These are phyloP conservation scores for Quadroppia sp. DNA, from an alignment of 2,888 invertebrate genomes.

Conservation along the genomic window DNA sequence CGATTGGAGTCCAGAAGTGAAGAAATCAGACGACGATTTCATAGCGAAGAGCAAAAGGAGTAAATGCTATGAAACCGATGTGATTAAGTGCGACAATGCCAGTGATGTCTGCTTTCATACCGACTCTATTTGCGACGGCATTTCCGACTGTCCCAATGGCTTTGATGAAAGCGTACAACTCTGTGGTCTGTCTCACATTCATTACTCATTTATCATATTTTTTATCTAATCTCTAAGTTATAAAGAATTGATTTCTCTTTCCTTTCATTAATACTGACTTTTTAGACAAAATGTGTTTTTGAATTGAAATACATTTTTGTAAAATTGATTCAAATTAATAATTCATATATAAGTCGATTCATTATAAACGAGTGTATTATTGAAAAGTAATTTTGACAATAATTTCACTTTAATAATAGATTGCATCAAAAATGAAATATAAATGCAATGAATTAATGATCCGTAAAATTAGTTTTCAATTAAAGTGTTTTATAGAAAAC, in stretches of 20 bases:
- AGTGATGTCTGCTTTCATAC: conserved; percentile 20
- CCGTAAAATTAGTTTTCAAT: neutral
- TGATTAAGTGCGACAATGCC: conserved; percentile 36
- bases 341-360: too few species aligned
- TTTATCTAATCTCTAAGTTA: neutral
- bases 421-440: neutral
- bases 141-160: conserved; percentile 38
- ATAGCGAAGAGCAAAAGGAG: neutral
- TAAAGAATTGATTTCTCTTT: neutral
- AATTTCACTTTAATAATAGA: too few species aligned
- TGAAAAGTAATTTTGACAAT: too few species aligned
- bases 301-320: too few species aligned
- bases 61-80: neutral
- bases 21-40: neutral
- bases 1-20: conserved; percentile 5
- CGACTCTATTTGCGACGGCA: conserved; percentile 32
- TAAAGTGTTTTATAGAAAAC: neutral
- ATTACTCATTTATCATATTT: neutral
- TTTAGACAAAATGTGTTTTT: neutral
- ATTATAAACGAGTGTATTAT: too few species aligned
- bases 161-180: conserved; percentile 35
- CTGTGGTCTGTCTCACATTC: conserved; percentile 26
- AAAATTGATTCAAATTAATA: too few species aligned
- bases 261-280: neutral
- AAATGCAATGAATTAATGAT: neutral